These are phyloP conservation scores for Catagonus wagneri DNA, from an alignment of 2,113 vertebrate species.

Conservation along the genomic window DNA sequence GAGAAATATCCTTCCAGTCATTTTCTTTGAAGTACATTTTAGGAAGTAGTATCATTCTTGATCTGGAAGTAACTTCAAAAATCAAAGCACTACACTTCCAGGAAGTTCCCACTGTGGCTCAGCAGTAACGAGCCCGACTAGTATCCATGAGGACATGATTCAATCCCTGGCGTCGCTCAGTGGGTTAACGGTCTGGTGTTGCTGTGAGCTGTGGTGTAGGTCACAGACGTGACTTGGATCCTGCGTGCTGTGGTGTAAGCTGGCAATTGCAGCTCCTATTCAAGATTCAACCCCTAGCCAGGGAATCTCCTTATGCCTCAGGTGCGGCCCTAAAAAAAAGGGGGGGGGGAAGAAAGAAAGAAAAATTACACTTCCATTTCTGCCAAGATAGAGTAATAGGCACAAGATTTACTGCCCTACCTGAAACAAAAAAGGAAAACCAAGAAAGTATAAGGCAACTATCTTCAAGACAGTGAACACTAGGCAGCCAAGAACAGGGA, in stretches of 20 bases:
- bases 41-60: not conserved
- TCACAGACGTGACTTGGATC: too few species aligned
- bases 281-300: too few species aligned
- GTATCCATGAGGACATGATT: too few species aligned
- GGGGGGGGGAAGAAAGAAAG: not conserved
- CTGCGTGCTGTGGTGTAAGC: too few species aligned
- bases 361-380: not conserved
- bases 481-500: not conserved
- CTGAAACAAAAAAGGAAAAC: not conserved
- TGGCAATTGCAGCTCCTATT: too few species aligned
- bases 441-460: not conserved
- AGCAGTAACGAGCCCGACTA: too few species aligned
- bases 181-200: too few species aligned
- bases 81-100: not conserved
- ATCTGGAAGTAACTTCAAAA: not conserved
- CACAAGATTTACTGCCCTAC: not conserved
- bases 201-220: too few species aligned
- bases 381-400: not conserved
- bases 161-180: too few species aligned
- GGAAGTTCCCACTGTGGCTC: too few species aligned
- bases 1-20: not conserved
- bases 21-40: not conserved
- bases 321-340: too few species aligned
- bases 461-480: not conserved
- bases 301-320: too few species aligned